phyloP scores from a whole-genome alignment of 2,888 invertebrate genomes.

The Steromphala cineraria region DNA sequence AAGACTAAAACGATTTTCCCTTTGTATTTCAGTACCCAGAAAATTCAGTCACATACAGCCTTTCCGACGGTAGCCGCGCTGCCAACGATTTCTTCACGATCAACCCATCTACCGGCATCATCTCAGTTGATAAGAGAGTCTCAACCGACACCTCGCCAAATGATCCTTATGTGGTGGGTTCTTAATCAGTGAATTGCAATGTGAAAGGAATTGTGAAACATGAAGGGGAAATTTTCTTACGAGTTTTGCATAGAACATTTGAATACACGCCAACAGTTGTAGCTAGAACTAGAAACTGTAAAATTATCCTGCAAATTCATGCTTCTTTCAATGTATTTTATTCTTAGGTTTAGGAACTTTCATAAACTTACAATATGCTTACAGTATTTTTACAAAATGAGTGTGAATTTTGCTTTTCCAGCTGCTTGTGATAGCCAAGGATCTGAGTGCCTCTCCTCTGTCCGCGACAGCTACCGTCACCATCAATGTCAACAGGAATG shows the following conservation, averaged over 20 bases:
- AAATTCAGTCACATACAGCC: slow-evolving; percentile 44
- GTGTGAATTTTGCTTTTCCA: slow-evolving; percentile 37
- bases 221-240: no score
- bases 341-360: no score
- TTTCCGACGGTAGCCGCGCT: slow-evolving; percentile 36
- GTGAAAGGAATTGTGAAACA: no score
- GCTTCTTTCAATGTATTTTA: no score
- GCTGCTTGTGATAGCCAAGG: slow-evolving; percentile 60
- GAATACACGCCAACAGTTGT: no score
- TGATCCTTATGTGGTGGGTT: no score
- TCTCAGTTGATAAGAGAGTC: slow-evolving; percentile 44
- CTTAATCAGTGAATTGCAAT: no score
- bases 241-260: no score
- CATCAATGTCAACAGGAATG: slow-evolving; percentile 62
- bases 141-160: slow-evolving; percentile 23
- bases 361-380: no score
- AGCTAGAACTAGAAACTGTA: no score
- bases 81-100: slow-evolving; percentile 53
- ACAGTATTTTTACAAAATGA: no score
- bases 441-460: slow-evolving; percentile 50
- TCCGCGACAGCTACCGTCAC: slow-evolving; percentile 61
- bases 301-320: no score
- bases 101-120: slow-evolving; percentile 49
- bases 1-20: neutral
- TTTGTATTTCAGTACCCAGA: slow-evolving; percentile 52